Percentiles rank a stretch among this genome's conserved stretches.
These are phyloP conservation scores for Drosophila biarmipes DNA, from an alignment of 1,140 invertebrate species.

Conservation along the genomic window DNA sequence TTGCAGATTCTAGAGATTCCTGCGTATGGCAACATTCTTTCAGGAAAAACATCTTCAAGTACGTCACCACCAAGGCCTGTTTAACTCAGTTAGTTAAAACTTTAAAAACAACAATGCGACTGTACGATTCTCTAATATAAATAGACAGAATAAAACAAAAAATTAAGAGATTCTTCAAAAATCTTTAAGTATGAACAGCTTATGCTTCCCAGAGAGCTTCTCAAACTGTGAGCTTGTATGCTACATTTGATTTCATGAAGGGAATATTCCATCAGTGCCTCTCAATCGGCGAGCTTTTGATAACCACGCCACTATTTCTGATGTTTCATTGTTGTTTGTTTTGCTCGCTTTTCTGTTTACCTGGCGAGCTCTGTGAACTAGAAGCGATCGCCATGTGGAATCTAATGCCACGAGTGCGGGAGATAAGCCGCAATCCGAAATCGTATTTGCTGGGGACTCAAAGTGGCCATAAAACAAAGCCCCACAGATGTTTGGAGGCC, in stretches of 20 bases:
- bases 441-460: constrained; percentile 26
- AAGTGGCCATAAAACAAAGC: constrained; percentile 31
- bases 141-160: neutral
- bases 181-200: neutral
- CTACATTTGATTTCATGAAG: constrained; percentile 1
- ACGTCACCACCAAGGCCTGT: too few species aligned
- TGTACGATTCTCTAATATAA: too few species aligned
- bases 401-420: constrained; percentile 41
- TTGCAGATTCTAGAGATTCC: too few species aligned
- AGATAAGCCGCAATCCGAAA: constrained; percentile 36
- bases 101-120: too few species aligned
- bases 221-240: constrained; percentile 14
- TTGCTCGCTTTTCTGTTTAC: constrained; percentile 68
- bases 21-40: too few species aligned
- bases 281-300: constrained; percentile 32
- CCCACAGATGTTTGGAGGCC: constrained; percentile 22
- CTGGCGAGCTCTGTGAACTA: constrained; percentile 17
- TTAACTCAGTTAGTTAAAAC: too few species aligned
- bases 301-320: constrained; percentile 25
- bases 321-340: constrained; percentile 42
- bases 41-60: too few species aligned
- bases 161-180: neutral
- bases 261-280: neutral
- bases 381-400: constrained; percentile 14
- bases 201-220: neutral